Evolutionary conservation across 2,113 vertebrate species (phyloP), one percentile per base, ranked within the genome.

Genomic region (Odobenus rosmarus): DNA sequence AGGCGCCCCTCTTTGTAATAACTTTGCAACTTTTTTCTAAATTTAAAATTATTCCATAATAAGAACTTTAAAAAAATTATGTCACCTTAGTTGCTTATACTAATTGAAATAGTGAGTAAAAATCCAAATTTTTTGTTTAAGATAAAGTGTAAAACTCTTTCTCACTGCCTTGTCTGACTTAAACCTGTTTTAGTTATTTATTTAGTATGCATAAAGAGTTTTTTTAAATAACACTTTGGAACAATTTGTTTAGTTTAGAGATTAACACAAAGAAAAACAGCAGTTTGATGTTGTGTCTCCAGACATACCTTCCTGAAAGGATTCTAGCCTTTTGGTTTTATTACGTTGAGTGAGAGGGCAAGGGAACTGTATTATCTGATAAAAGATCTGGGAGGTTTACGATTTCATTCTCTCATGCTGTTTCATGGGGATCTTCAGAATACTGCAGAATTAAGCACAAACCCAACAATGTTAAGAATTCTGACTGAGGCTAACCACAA

Each of bases 401-500:
- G 7, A 49, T 76, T 69, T 90, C 87, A 21, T 77, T 89, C 89
- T 59, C 59, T 64, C 72, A 42, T 59, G 36, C 33, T 36, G 46
- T 64, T 82, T 88, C 11, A 0, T 39, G 62, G 76, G 8, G 36
- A 74, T 36, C 86, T 91, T 72, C 95, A 95, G 23, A 87, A 61
- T 85, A 49, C 64, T 97, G 64, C 77, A 97, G 96, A 98, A 97
- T 95, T 36, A 93, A 83, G 39, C 69, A 91, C 28, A 71, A 83
- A 97, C 82, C 53, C 93, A 97, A 67, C 98, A 95, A 98, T 95
- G 76, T 85, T 67, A 95, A 93, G 97, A 98, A 98, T 97, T 88
- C 71, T 88, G 95, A 96, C 83, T 96, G 97, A 86, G 97, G 97
- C 91, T 86, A 94, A 96, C 98, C 98, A 80, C 98, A 98, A 96